Base-by-base conservation (phyloP, 2,113 vertebrate genomes). In the Clarias macrocephalus region DNA sequence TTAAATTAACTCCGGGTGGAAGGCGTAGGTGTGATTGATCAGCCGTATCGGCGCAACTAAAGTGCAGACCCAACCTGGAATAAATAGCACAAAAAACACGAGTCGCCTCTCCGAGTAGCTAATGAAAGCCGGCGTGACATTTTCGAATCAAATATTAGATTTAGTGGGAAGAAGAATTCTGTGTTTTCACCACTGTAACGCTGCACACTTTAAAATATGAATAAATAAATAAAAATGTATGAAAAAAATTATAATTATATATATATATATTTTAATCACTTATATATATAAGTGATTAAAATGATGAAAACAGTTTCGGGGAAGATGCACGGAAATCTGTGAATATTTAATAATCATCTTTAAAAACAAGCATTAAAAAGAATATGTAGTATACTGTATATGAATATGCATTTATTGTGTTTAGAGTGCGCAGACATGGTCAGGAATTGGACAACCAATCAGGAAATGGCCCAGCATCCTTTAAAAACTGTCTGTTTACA, bases 401-500 rank as follows among this genome's bases (percentile, higher is more conserved):
- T 86, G 37, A 42, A 23, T 48, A 5, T 42, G 37, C 70, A 66
- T 23, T 54, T 4, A 81, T 9, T 54, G n/a, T 59, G 12, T 57
- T 82, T 54, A 18, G 42, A 42, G 42, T 30, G 16, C 56, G 19
- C 13, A 66, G 9, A 56, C 73, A 21, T 8, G 30, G 54, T 48
- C 48, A 48, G 57, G 66, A 80, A 33, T 54, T 15, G 57, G 66
- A 8, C n/a, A 59, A 11, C 75, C 73, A 89, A 84, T 88, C 56
- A 54, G 28, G n/a, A 70, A 21, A 33, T 37, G 57, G 42, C 42
- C 28, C 0, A 33, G 48, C n/a, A 28, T 83, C 65, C 0, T 86
- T 92, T 60, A 56, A 86, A 90, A 88, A 88, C 92, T 93, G 92
- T 91, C 89, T 89, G 89, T 95, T 96, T 95, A 91, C 84, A 91